Conservation (phyloP, 2,888 invertebrate genomes). For the Zeuzera pyrina region DNA sequence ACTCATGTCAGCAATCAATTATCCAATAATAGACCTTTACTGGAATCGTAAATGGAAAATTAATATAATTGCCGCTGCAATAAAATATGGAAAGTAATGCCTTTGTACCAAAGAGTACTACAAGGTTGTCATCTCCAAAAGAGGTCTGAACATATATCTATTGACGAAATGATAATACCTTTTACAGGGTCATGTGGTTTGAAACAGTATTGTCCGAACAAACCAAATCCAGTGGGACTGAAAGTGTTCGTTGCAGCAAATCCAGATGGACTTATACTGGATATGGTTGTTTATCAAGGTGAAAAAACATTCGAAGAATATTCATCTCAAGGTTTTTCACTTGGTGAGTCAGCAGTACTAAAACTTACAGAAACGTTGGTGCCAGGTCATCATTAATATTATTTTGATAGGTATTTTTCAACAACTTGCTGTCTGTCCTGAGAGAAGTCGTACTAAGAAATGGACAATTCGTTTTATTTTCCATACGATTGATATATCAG, state of each 20-base stretch:
- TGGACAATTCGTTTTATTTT: too few species aligned
- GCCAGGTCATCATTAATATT: too few species aligned
- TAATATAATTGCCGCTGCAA: too few species aligned
- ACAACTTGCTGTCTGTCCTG: too few species aligned
- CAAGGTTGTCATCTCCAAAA: constrained; percentile 4
- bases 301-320: constrained; percentile 8
- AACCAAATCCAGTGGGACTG: constrained; percentile 14
- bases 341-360: constrained; percentile 13
- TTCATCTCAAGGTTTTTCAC: constrained; percentile 6
- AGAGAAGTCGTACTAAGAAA: too few species aligned
- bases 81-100: too few species aligned
- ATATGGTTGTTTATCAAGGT: constrained; percentile 15
- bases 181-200: constrained; percentile 13
- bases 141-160: constrained; percentile 5
- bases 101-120: too few species aligned
- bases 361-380: constrained; percentile 9
- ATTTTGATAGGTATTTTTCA: too few species aligned
- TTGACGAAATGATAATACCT: constrained; percentile 17
- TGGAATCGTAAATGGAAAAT: too few species aligned
- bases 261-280: constrained; percentile 13
- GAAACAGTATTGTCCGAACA: constrained; percentile 14
- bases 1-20: too few species aligned
- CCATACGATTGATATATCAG: too few species aligned
- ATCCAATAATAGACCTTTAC: too few species aligned
- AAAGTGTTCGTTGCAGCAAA: constrained; percentile 17